Evolutionary conservation across 1,140 invertebrate genomes (phyloP), one percentile per base, ranked within the genome.

Genomic region (Geopemphigus sp.): DNA sequence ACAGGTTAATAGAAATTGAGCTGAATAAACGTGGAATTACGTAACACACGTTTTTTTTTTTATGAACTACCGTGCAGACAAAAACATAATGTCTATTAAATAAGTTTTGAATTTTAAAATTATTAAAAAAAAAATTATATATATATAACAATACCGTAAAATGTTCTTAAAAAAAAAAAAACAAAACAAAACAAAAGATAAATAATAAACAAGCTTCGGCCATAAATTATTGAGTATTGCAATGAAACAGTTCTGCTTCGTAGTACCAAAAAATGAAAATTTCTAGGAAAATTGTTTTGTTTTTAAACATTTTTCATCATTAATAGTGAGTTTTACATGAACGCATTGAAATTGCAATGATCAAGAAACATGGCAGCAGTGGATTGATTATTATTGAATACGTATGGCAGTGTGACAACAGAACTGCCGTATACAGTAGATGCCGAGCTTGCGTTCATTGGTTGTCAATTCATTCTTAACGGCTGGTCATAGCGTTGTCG

Each of bases 401-500:
- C 22, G 14, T 78, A 78, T 78, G 54, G 56, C 54, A 78, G 74
- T 63, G 74, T 61, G 74, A 78, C 54, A n/a, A 78, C 74, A 63
- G 74, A 78, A 78, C 57, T 78, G 74, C 74, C 57, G 61, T 61
- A 78, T 26, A 78, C 74, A 78, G 73, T 45, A 5, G 74, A 61
- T 78, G 74, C 74, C 74, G 56, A 63, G 45, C 74, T 78, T 63
- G 74, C 39, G 24, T 78, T 78, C 54, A 78, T 78, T 78, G 56
- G 74, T 78, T 78, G 74, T 78, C 74, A 78, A 61, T 78, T 78
- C 74, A 78, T 78, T 78, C 54, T 61, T 78, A 78, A 78, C 63
- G 74, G 74, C 39, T 78, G 74, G 26, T 78, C 74, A 63, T 78
- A 78, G 47, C 74, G 74, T 47, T 57, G 74, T 47, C 74, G 56